A percentile compares a stretch with the other conserved stretches of the same genome.
Evolutionary conservation across 2,797 vertebrate species (phyloP).

Genomic region (Leptoclinus maculatus): DNA sequence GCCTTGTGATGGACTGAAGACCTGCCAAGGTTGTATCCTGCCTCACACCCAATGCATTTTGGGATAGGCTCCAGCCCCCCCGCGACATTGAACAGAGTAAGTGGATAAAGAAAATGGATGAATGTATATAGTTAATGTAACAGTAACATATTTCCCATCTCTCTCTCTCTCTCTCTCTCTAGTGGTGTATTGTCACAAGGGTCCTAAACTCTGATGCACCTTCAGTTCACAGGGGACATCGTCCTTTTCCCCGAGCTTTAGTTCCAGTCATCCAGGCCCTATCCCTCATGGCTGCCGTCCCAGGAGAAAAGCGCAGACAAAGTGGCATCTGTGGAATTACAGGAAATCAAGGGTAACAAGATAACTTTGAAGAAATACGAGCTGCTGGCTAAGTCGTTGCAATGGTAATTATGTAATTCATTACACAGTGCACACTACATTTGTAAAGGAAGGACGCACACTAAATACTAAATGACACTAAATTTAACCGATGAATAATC

Average conservation of each 20-base stretch:
- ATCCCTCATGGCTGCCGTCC: constrained; percentile 59
- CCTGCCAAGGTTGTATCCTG: constrained; percentile 2
- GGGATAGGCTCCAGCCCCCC: constrained; percentile 22
- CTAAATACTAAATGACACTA: constrained; percentile 46
- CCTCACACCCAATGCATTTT: constrained; percentile 9
- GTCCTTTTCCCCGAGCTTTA: constrained; percentile 48
- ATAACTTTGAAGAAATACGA: constrained; percentile 66
- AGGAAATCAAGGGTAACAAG: constrained; percentile 67
- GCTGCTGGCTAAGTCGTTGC: constrained; percentile 56
- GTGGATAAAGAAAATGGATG: constrained; percentile 38
- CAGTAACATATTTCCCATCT: constrained; percentile 19
- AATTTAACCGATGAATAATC: constrained; percentile 35
- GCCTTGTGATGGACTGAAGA: constrained; percentile 25
- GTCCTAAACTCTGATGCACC: constrained; percentile 52
- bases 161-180: not conserved
- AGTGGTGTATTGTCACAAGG: constrained; percentile 43
- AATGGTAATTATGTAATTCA: constrained; percentile 69
- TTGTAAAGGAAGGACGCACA: constrained; percentile 20
- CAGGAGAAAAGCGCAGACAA: constrained; percentile 55
- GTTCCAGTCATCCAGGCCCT: constrained; percentile 49
- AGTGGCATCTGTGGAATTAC: constrained; percentile 64
- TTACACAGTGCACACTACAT: constrained; percentile 32
- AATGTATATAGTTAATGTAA: constrained; percentile 31
- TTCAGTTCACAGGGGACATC: constrained; percentile 46
- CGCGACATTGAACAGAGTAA: constrained; percentile 43